Conservation (phyloP, 2,888 invertebrate species). For the Marasmarcha lunaedactyla region DNA sequence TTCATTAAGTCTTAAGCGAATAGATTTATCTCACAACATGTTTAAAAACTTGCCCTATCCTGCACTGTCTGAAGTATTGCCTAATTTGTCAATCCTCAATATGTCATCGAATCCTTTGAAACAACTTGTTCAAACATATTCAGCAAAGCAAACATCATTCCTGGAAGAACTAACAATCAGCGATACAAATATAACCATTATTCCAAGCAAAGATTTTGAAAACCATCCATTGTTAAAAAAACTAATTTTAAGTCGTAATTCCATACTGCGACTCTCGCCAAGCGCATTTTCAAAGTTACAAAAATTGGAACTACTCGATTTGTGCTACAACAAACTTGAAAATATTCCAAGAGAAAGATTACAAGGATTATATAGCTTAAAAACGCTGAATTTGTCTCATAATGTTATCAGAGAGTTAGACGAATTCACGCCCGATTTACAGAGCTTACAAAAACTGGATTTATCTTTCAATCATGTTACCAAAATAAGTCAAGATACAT, state of each 20-base stretch:
- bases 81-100: constrained; percentile 81
- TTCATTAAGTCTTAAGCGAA: constrained; percentile 76
- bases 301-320: constrained; percentile 81
- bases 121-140: constrained; percentile 78
- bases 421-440: constrained; percentile 83
- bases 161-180: constrained; percentile 86
- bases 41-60: constrained; percentile 84
- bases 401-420: constrained; percentile 85
- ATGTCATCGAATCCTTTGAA: constrained; percentile 85
- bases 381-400: constrained; percentile 84
- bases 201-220: constrained; percentile 88
- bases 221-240: constrained; percentile 83
- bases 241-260: constrained; percentile 78
- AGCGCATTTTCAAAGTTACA: constrained; percentile 85
- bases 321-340: constrained; percentile 86
- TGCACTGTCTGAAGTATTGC: constrained; percentile 80
- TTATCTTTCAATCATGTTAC: constrained; percentile 86
- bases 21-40: constrained; percentile 83
- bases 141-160: constrained; percentile 78
- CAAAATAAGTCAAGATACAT: constrained; percentile 80
- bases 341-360: constrained; percentile 86
- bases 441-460: constrained; percentile 82
- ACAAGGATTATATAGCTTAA: constrained; percentile 79
- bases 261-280: constrained; percentile 83
- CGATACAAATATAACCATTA: constrained; percentile 82